These are phyloP conservation scores for Pseudorhombus dupliciocellatus DNA, from an alignment of 2,113 vertebrate genomes.

Conservation along the genomic window DNA sequence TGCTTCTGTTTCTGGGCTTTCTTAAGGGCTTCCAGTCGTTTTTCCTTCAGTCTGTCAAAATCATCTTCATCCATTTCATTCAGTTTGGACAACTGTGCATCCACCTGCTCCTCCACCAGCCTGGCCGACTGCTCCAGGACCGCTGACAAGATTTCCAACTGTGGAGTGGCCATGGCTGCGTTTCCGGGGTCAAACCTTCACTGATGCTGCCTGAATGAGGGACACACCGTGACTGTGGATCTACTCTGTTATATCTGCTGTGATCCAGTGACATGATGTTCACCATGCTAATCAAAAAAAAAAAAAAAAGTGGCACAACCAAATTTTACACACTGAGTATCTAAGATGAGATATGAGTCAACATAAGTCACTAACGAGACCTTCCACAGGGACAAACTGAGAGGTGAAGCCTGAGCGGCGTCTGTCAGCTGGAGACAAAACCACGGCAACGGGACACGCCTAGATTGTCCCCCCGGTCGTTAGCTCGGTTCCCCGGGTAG, in stretches of 20 bases:
- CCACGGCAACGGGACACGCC: slow-evolving; percentile 38
- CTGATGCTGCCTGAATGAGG: not conserved
- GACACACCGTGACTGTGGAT: not conserved
- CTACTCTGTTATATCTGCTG: no score
- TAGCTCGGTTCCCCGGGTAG: not conserved
- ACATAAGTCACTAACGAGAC: no score
- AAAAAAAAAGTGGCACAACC: no score
- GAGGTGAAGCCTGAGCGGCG: not conserved
- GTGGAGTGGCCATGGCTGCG: slow-evolving; percentile 85
- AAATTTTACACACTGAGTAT: no score
- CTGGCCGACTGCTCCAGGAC: slow-evolving; percentile 90
- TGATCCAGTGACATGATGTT: no score
- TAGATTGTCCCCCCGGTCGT: slow-evolving; percentile 6
- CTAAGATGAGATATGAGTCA: no score
- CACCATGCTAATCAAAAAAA: not conserved
- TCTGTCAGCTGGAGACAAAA: slow-evolving; percentile 17
- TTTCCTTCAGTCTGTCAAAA: slow-evolving; percentile 90
- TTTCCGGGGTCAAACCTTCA: not conserved
- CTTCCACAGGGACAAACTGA: not conserved
- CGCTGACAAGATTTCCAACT: slow-evolving; percentile 87
- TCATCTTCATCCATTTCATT: slow-evolving; percentile 94
- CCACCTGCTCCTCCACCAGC: slow-evolving; percentile 90
- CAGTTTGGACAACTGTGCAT: slow-evolving; percentile 89
- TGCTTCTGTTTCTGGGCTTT: slow-evolving; percentile 98
- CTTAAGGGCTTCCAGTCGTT: slow-evolving; percentile 89